phyloP scores from a whole-genome alignment of 2,888 invertebrate species.

The Periphyllus acericola region DNA sequence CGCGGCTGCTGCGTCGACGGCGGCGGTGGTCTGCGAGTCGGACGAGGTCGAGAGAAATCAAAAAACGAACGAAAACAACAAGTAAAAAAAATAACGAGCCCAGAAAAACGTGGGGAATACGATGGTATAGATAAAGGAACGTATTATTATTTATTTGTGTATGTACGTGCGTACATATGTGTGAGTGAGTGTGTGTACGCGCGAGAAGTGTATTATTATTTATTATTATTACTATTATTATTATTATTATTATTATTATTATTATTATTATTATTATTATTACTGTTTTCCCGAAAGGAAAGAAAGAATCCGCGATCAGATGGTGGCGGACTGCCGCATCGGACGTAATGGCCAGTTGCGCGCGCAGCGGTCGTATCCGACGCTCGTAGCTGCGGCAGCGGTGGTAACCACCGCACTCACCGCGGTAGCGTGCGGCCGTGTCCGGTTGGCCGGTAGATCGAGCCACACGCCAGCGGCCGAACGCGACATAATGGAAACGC shows the following conservation, averaged over 20 bases:
- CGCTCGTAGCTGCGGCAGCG: background rate
- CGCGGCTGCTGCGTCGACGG: too few relatives aligned
- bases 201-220: background rate
- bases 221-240: constrained; percentile 20
- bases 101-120: background rate
- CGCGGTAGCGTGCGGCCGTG: background rate
- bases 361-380: constrained; percentile 9
- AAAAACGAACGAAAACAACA: background rate
- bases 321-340: constrained; percentile 1
- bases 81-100: too few relatives aligned
- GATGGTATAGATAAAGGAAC: background rate
- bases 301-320: constrained; percentile 22
- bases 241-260: constrained; percentile 7
- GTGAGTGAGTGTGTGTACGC: background rate
- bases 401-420: background rate
- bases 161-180: background rate
- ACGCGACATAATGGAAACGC: background rate
- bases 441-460: background rate
- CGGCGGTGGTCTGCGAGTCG: too few relatives aligned
- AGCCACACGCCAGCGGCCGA: background rate
- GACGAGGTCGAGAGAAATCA: background rate
- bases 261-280: background rate
- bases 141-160: background rate
- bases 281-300: background rate
- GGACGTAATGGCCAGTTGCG: background rate